Conservation (phyloP, 2,113 vertebrate genomes). For the Uropsilus gracilis region DNA sequence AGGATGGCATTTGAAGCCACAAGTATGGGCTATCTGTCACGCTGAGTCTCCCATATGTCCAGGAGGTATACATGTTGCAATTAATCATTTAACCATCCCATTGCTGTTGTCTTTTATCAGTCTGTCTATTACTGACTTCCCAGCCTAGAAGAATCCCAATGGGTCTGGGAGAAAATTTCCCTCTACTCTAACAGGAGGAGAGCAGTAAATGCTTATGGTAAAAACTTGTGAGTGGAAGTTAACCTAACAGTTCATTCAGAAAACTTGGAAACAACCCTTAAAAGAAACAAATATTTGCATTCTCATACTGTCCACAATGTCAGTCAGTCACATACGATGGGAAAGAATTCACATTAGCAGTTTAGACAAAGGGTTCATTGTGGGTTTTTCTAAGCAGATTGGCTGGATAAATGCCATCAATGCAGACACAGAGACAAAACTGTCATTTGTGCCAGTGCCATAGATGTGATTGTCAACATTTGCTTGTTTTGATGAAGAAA, state of each 20-base stretch:
- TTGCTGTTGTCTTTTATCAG: no score
- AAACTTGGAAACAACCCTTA: constrained; percentile 40
- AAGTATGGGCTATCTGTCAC: no score
- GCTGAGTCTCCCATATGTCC: no score
- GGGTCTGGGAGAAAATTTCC: no score
- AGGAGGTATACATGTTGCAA: no score
- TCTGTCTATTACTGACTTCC: no score
- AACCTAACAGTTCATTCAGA: neutral
- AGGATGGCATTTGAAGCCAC: no score
- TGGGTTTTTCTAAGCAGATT: neutral
- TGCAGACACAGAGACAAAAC: neutral
- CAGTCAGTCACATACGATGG: neutral
- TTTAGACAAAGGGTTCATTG: neutral
- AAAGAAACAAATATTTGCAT: no score
- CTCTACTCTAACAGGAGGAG: neutral
- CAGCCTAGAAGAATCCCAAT: no score
- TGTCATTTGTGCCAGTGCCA: neutral
- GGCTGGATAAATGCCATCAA: neutral
- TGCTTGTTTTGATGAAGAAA: neutral
- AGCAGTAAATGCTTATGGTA: neutral
- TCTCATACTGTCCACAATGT: no score
- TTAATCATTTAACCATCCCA: no score
- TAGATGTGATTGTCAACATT: neutral
- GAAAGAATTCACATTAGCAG: neutral
- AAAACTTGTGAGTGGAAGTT: neutral